Conservation (phyloP, 2,888 invertebrate genomes). For the Embidobia sp. region DNA sequence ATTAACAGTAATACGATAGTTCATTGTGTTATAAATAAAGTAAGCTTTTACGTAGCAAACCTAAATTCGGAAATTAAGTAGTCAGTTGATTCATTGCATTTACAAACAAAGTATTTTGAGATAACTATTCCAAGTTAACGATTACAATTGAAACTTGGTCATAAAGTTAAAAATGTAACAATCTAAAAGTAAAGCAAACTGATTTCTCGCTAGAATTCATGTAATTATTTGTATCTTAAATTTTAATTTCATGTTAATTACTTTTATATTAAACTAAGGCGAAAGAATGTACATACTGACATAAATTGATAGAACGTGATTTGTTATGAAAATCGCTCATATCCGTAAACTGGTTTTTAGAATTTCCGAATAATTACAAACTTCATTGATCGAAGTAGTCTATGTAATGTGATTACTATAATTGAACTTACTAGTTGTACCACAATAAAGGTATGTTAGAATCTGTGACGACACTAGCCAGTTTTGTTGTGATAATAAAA, state of each 20-base stretch:
- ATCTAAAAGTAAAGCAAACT: neutral
- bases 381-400: neutral
- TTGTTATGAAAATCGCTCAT: too few species aligned
- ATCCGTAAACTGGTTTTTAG: too few species aligned
- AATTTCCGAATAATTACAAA: neutral
- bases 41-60: neutral
- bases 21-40: neutral
- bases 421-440: conserved; percentile 13
- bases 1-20: neutral
- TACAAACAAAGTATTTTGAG: neutral
- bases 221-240: neutral
- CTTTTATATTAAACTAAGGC: too few species aligned
- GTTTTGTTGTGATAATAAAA: conserved; percentile 22
- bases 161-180: conserved; percentile 1
- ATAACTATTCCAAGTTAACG: neutral
- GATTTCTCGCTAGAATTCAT: neutral
- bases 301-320: too few species aligned
- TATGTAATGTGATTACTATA: neutral
- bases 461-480: conserved; percentile 3
- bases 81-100: conserved; percentile 1
- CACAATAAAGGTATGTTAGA: conserved; percentile 5
- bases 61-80: conserved; percentile 11
- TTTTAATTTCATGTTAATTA: neutral
- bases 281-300: too few species aligned
- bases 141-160: neutral